Evolutionary conservation across 2,888 invertebrate species (phyloP), one percentile per base, ranked within the genome.

Genomic region (Graphium colonna): DNA sequence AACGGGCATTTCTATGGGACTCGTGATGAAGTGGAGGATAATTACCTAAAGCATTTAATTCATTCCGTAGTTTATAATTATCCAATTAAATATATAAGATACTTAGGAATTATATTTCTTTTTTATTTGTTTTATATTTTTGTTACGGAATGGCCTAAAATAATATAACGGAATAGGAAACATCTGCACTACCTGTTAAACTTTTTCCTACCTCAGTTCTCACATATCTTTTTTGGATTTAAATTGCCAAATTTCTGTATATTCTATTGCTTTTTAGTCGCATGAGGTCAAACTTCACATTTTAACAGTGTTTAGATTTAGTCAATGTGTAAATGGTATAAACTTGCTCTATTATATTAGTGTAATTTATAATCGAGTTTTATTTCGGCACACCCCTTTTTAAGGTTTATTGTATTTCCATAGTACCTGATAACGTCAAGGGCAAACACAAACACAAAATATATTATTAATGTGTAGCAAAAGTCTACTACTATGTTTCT

Each of bases 331-430:
- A 82, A 79, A 79, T 83, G 71, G 59, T 65, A 74, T 82, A 73
- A 77, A 77, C 74, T 77, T 79, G 79, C 67, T 84, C 82, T 85
- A 87, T 82, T 87, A 87, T 85, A 85, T 71, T 85, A 84, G 81
- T 77, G 79, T 75, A 79, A 83, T 75, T 67, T 72, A 63, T 68
- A 67, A 64, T 66, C 40, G 62, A 61, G 65, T 75, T 77, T 75
- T 60, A 74, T 67, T 77, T 41, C 62, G 1, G 13, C 2, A 45
- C 12, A 45, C 12, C 45, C 45, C 17, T 26, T 4, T 21, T 3
- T 42, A 18, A 39, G n/a, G n/a, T n/a, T n/a, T n/a, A n/a, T n/a
- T n/a, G n/a, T n/a, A n/a, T n/a, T n/a, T n/a, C n/a, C n/a, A n/a
- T n/a, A n/a, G n/a, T n/a, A n/a, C n/a, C n/a, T n/a, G n/a, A n/a